A percentile compares a stretch with the other conserved stretches of the same genome.
Evolutionary conservation across 2,888 invertebrate genomes (phyloP).

Genomic region (Chesias legatella): DNA sequence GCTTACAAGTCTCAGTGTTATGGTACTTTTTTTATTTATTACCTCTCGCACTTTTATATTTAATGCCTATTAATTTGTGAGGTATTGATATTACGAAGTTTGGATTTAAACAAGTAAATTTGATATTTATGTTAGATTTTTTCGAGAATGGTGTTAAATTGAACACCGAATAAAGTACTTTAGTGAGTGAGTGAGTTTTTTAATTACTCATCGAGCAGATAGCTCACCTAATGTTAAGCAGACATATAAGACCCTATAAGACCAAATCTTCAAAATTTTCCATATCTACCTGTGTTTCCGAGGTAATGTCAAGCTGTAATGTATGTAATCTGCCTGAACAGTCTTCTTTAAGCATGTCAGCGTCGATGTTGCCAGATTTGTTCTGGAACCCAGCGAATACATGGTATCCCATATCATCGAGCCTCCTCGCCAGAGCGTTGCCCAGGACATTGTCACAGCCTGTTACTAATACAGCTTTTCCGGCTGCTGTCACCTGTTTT

Average conservation of each 20-base stretch:
- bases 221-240: too few relatives aligned
- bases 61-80: not conserved
- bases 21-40: slow-evolving; percentile 3
- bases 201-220: too few relatives aligned
- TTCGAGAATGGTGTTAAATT: too few relatives aligned
- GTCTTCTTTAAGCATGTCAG: slow-evolving; percentile 87
- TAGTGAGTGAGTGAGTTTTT: too few relatives aligned
- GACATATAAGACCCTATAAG: too few relatives aligned
- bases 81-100: too few relatives aligned
- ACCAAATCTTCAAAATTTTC: too few relatives aligned
- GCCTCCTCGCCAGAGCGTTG: slow-evolving; percentile 86
- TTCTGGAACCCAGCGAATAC: slow-evolving; percentile 92
- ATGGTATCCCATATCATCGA: slow-evolving; percentile 92
- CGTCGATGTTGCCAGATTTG: slow-evolving; percentile 84
- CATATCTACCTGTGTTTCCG: slow-evolving; percentile 82
- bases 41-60: not conserved
- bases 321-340: slow-evolving; percentile 87
- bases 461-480: slow-evolving; percentile 91
- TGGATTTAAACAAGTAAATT: too few relatives aligned
- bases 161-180: too few relatives aligned
- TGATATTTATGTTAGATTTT: too few relatives aligned
- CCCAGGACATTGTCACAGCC: slow-evolving; percentile 91
- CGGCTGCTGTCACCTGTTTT: slow-evolving; percentile 87
- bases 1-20: not conserved
- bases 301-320: slow-evolving; percentile 89